Evolutionary conservation across 2,888 invertebrate species (phyloP).

Genomic region (Lasioglossum morio): DNA sequence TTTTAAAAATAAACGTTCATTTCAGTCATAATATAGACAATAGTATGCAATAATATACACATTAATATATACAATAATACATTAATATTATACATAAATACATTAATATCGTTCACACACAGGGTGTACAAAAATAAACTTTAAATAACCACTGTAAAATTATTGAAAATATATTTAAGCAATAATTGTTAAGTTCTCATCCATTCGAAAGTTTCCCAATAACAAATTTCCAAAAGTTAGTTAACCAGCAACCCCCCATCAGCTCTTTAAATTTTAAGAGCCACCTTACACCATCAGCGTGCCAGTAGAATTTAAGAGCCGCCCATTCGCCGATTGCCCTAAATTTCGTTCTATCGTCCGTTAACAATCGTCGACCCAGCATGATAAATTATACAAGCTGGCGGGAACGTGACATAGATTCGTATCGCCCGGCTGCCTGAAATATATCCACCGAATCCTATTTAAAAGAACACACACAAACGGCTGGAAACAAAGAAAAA

Average conservation of each 20-base stretch:
- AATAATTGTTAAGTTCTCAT: too few species aligned
- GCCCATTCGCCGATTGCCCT: neutral
- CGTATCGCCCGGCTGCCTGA: neutral
- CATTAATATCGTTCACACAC: neutral
- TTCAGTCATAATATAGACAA: too few species aligned
- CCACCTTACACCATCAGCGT: neutral
- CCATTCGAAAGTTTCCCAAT: neutral
- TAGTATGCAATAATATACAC: too few species aligned
- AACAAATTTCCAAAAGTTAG: neutral
- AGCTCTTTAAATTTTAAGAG: neutral
- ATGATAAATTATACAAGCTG: conserved; percentile 15
- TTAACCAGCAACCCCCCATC: neutral
- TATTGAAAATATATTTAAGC: neutral
- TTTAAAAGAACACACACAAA: neutral
- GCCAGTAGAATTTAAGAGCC: neutral
- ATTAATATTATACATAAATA: too few species aligned
- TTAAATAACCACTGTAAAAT: neutral
- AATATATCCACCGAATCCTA: conserved; percentile 28
- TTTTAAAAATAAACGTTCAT: neutral
- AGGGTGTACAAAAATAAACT: neutral
- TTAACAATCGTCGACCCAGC: neutral
- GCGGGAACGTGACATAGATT: conserved; percentile 15
- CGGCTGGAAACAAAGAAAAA: neutral
- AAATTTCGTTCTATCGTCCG: conserved; percentile 18
- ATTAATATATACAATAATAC: too few species aligned